These are phyloP conservation scores for Sesamia inferens DNA, from an alignment of 2,888 invertebrate genomes.

Conservation along the genomic window DNA sequence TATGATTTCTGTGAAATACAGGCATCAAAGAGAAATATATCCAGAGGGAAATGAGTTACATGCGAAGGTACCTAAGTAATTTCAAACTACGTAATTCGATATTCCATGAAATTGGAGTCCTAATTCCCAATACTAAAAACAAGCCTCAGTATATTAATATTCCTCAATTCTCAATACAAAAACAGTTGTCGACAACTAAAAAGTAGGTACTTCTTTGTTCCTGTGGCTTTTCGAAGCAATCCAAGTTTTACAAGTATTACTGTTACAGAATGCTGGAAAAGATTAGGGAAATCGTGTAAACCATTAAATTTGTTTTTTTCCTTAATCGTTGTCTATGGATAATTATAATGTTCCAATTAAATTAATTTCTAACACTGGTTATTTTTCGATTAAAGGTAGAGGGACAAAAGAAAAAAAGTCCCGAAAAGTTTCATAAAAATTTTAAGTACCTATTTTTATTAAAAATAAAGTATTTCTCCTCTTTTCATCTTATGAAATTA, in stretches of 20 bases:
- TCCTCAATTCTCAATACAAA: slow-evolving; percentile 39
- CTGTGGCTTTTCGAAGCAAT: slow-evolving; percentile 52
- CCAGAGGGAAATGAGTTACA: slow-evolving; percentile 15
- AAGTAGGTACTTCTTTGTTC: slow-evolving; percentile 42
- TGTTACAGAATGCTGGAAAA: slow-evolving; percentile 29
- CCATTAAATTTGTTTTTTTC: slow-evolving; percentile 35
- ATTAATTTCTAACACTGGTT: slow-evolving; percentile 31
- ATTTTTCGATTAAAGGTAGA: slow-evolving; percentile 8
- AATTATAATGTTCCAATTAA: slow-evolving; percentile 52
- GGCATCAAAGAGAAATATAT: slow-evolving; percentile 3
- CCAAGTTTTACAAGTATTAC: slow-evolving; percentile 48
- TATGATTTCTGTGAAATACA: slow-evolving; percentile 14
- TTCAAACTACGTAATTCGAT: slow-evolving; percentile 46
- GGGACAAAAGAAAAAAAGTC: too few species aligned
- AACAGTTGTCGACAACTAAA: slow-evolving; percentile 35
- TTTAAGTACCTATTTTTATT: too few species aligned
- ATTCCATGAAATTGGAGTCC: slow-evolving; percentile 33
- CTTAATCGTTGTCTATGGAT: slow-evolving; percentile 29
- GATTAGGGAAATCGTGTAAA: slow-evolving; percentile 44
- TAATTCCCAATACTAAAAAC: slow-evolving; percentile 14
- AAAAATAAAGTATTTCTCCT: too few species aligned
- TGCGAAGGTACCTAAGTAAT: slow-evolving; percentile 21
- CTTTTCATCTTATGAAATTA: neutral
- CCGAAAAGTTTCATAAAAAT: too few species aligned
- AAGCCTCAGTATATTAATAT: neutral